Base-by-base conservation (phyloP, 2,888 invertebrate species). In the Julus scanicus region DNA sequence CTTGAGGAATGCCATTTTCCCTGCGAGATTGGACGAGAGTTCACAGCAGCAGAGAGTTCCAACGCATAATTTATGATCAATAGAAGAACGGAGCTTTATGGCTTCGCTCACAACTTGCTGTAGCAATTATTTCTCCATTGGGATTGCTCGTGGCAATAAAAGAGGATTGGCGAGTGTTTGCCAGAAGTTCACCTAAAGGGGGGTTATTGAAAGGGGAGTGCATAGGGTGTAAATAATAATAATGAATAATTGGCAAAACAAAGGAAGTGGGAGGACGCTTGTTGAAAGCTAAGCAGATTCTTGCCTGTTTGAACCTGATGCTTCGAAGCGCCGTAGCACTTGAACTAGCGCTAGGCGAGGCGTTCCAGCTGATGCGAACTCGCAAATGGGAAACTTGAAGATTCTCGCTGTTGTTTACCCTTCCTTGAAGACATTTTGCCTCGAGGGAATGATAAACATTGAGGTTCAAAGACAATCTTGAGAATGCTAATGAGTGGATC, bases 151-250 rank as follows among this genome's bases (percentile, higher is more conserved):
- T 29, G 29, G 71, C 71, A 71, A 71, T 71, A 71, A 71, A 71
- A 71, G 71, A n/a, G 71, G 71, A 71, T 71, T 71, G 71, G 71
- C 71, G 71, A 71, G 63, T n/a, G 63, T n/a, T 63, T 63, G 63
- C 63, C 63, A 63, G 71, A 71, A 29, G 71, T 71, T 71, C 71
- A 71, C 29, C n/a, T 20, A 9, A 48, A 29, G 71, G 57, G 71
- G 71, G 29, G 71, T 63, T 63, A 71, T 71, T 17, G 71, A 20
- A 63, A 4, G 71, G 71, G 20, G 20, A n/a, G 3, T 17, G 71
- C n/a, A 9, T 29, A 63, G 63, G 71, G 71, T 8, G 29, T 71
- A 71, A 71, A 71, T 71, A 71, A 71, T 71, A 71, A 71, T 71
- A 71, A 71, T 71, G 71, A 71, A 71, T 71, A 71, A 71, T 71